Conservation (phyloP, 2,113 vertebrate species). For the Mystacornis crossleyi region DNA sequence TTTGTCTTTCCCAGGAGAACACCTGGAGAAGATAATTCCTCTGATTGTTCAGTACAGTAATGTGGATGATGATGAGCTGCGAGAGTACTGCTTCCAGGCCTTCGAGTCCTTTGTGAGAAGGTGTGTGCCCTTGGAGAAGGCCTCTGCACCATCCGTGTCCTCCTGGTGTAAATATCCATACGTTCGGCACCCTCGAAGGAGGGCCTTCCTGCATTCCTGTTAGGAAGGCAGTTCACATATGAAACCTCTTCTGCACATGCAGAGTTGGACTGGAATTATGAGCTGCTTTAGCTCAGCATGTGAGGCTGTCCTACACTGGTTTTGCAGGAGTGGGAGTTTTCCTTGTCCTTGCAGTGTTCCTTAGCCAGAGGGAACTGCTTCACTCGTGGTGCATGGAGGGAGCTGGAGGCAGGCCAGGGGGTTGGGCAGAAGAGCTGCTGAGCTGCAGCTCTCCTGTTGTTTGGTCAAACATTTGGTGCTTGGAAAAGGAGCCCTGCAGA, state of each 20-base stretch:
- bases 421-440: neutral
- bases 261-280: neutral
- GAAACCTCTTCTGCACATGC: neutral
- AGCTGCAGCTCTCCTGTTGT: neutral
- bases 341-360: neutral
- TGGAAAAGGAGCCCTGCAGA: neutral
- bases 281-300: neutral
- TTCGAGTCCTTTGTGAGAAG: slow-evolving; percentile 89
- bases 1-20: slow-evolving; percentile 78
- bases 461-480: neutral
- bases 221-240: neutral
- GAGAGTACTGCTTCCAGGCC: slow-evolving; percentile 93
- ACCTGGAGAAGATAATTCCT: slow-evolving; percentile 90
- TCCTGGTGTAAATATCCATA: neutral
- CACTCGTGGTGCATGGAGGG: neutral
- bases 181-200: accelerated
- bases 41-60: slow-evolving; percentile 87
- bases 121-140: slow-evolving; percentile 67
- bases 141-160: neutral
- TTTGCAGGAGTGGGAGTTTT: neutral
- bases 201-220: neutral
- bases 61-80: slow-evolving; percentile 90
- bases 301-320: neutral
- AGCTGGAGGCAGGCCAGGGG: neutral
- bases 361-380: neutral